Evolutionary conservation across 2,797 vertebrate genomes (phyloP), one percentile per base, ranked within the genome.

Genomic region (Euphonia xanthogaster): DNA sequence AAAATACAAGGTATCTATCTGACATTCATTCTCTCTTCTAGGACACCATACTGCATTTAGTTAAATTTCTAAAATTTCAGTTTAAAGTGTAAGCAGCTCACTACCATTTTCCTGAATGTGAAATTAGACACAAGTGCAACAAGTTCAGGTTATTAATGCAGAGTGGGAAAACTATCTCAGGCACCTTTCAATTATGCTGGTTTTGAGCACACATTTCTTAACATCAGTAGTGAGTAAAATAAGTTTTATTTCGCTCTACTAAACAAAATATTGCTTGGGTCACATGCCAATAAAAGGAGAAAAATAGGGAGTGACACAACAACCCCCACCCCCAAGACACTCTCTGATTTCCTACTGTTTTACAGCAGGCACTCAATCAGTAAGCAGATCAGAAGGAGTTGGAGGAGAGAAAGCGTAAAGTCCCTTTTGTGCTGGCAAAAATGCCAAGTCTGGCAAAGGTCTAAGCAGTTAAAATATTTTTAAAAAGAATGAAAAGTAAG

Each of bases 391-490:
- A 94, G 96, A 97, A 97, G 81, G 93, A 96, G 94, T 2, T 81
- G 84, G 93, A 97, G 81, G 89, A 95, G 39, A 84, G 71, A 94
- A 88, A 95, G 94, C 39, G 77, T 87, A 58, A 93, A 95, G 96
- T 92, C 93, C 91, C 94, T 97, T 97, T 97, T 96, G 92, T 87
- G 89, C 88, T 70, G 73, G 70, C 97, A 98, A 97, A 97, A 97
- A 97, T 97, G 95, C 95, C 55, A 96, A 94, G 95, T 96, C 97
- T 97, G 95, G 91, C 95, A 97, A 97, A 96, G 96, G 96, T 97
- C 96, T 98, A 91, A 95, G 96, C 97, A 97, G 97, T 97, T 97
- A 98, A 98, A 98, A 97, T 97, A 97, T 97, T 97, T 98, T 98
- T 97, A 62, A 93, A 40, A 97, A 96, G 96, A 96, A 97, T 70